A percentile compares a stretch with the other conserved stretches of the same genome.
These are phyloP conservation scores for Calcarius lapponicus DNA, from an alignment of 2,797 vertebrate species.

Conservation along the genomic window DNA sequence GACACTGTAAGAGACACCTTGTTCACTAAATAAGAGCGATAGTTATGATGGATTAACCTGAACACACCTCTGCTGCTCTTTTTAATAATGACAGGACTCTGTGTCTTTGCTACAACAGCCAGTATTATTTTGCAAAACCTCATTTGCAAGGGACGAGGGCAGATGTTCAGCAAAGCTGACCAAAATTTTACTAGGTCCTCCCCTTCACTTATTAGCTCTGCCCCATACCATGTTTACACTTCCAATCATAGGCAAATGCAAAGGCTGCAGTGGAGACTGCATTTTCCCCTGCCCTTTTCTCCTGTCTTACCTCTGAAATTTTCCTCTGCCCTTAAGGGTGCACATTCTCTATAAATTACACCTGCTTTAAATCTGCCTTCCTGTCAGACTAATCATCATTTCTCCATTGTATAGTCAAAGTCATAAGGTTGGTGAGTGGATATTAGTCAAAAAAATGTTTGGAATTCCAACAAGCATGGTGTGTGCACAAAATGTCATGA, in stretches of 20 bases:
- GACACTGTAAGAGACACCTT: neutral
- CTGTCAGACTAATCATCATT: conserved; percentile 6
- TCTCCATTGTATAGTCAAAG: neutral
- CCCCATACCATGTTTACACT: neutral
- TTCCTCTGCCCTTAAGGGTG: neutral
- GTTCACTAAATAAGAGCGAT: neutral
- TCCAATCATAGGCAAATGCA: neutral
- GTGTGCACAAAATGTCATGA: neutral
- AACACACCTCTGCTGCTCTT: neutral
- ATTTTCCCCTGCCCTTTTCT: neutral
- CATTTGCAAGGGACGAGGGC: neutral
- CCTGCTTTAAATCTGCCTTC: conserved; percentile 1
- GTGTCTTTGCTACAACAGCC: neutral
- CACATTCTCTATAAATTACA: conserved; percentile 3
- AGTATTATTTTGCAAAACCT: neutral
- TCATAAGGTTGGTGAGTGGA: neutral
- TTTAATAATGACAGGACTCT: neutral
- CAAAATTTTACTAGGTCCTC: neutral
- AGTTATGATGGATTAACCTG: neutral
- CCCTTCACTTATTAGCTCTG: neutral
- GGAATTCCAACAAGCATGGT: neutral
- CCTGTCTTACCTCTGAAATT: neutral
- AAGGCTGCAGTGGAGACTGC: neutral
- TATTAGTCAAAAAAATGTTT: conserved; percentile 14
- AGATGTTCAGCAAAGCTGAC: neutral